A percentile compares a stretch with the other conserved stretches of the same genome.
Conservation (phyloP, 1,140 invertebrate genomes). For the Drosophila ficusphila region DNA sequence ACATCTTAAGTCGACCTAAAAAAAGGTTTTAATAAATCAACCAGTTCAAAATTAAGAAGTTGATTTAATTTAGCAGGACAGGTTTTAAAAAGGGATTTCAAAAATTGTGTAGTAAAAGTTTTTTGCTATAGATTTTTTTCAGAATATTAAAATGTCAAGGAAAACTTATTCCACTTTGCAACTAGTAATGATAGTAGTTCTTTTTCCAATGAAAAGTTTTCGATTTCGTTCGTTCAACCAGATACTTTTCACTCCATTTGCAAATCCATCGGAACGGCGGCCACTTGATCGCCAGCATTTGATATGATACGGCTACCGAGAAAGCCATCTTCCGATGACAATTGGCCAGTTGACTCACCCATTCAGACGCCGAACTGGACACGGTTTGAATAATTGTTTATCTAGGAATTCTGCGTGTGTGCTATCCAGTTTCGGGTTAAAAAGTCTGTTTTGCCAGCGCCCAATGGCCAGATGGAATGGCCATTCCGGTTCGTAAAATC, state of each 20-base stretch:
- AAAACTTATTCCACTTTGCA: too few relatives aligned
- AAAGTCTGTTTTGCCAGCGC: constrained; percentile 55
- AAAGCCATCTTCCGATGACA: constrained; percentile 31
- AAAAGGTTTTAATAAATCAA: too few relatives aligned
- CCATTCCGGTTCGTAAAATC: constrained; percentile 1
- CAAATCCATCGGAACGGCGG: neutral
- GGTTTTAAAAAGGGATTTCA: too few relatives aligned
- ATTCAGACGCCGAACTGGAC: constrained; percentile 41
- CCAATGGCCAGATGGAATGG: constrained; percentile 38
- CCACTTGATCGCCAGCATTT: constrained; percentile 1
- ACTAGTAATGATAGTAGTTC: neutral
- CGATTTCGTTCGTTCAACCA: neutral
- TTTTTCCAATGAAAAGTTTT: neutral
- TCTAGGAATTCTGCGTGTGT: constrained; percentile 50
- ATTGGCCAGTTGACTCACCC: constrained; percentile 33
- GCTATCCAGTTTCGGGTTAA: constrained; percentile 59
- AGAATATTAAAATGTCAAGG: too few relatives aligned
- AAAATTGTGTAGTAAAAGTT: too few relatives aligned
- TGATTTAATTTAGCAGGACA: too few relatives aligned
- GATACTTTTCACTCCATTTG: neutral
- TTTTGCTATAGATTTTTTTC: too few relatives aligned
- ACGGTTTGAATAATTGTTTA: constrained; percentile 44
- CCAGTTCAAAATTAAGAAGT: too few relatives aligned
- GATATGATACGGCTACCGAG: constrained; percentile 19
- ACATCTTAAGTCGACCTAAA: too few relatives aligned